Evolutionary conservation across 2,113 vertebrate species (phyloP).

Genomic region (Gulo gulo): DNA sequence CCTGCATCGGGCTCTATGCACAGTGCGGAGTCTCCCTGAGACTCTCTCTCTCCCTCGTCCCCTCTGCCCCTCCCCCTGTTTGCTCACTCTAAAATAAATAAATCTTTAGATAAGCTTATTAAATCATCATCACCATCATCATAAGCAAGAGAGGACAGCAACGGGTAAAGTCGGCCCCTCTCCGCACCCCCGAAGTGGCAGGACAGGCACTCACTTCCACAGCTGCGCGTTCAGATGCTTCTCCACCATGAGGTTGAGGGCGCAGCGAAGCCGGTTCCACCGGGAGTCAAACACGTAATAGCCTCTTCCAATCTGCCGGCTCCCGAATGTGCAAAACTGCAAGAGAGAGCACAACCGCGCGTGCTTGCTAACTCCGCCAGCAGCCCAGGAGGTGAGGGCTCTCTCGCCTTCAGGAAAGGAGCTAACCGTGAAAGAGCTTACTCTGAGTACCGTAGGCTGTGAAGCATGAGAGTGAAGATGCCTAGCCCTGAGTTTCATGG

Average conservation of each 20-base stretch:
- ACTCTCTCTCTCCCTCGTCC: not conserved
- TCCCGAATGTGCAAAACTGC: constrained; percentile 98
- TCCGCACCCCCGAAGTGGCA: not conserved
- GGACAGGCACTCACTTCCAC: constrained; percentile 90
- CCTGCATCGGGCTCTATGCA: accelerated
- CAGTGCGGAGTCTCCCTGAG: not conserved
- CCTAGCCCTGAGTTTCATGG: not conserved
- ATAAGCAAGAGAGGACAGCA: not conserved
- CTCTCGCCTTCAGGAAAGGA: not conserved
- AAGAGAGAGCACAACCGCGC: constrained; percentile 64
- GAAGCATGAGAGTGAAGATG: not conserved
- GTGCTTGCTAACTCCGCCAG: not conserved
- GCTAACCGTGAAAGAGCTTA: not conserved
- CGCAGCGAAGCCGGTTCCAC: constrained; percentile 95
- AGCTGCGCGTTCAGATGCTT: constrained; percentile 97
- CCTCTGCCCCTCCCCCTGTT: not conserved
- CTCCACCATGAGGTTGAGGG: constrained; percentile 96
- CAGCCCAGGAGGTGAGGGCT: accelerated
- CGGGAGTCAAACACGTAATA: constrained; percentile 95
- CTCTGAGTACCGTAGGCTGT: not conserved
- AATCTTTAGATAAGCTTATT: not conserved
- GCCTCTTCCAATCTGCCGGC: constrained; percentile 94
- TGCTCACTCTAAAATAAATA: not conserved
- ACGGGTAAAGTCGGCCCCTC: not conserved
- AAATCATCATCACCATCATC: no score